phyloP scores from a whole-genome alignment of 1,140 invertebrate species.

The Cephus cinctus region DNA sequence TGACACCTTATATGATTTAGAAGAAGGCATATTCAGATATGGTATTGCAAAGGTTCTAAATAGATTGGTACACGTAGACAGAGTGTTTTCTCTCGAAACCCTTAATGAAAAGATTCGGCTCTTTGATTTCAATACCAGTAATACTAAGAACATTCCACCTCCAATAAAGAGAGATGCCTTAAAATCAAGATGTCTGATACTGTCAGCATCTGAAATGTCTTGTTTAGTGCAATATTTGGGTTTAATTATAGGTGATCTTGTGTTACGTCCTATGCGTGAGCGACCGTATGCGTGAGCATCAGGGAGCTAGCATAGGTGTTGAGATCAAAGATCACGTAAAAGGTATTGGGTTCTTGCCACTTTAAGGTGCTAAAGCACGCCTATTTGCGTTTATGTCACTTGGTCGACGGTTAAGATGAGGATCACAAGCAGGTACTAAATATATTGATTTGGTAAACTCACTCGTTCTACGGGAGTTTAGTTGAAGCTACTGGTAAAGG shows the following conservation, averaged over 20 bases:
- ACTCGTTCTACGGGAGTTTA: no score
- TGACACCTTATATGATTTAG: constrained; percentile 21
- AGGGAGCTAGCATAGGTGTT: no score
- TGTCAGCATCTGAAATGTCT: constrained; percentile 22
- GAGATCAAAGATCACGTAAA: no score
- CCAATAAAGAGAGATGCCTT: not conserved
- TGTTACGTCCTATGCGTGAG: no score
- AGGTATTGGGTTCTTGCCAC: no score
- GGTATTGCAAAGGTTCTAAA: constrained; percentile 14
- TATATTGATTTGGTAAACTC: no score
- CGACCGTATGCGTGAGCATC: no score
- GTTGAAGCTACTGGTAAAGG: no score
- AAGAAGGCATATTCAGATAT: constrained; percentile 18
- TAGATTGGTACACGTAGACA: constrained; percentile 1
- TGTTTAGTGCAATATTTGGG: constrained; percentile 17
- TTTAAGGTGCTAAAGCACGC: no score
- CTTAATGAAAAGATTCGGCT: constrained; percentile 17
- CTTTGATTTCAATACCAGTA: constrained; percentile 14
- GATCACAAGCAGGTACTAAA: no score
- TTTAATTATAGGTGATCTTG: constrained; percentile 21
- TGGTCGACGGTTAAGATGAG: no score
- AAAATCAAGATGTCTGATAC: constrained; percentile 15
- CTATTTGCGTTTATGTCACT: no score
- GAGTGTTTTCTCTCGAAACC: constrained; percentile 17
- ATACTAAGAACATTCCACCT: constrained; percentile 8